phyloP scores from a whole-genome alignment of 1,140 invertebrate genomes.

The Scylla paramamosain region DNA sequence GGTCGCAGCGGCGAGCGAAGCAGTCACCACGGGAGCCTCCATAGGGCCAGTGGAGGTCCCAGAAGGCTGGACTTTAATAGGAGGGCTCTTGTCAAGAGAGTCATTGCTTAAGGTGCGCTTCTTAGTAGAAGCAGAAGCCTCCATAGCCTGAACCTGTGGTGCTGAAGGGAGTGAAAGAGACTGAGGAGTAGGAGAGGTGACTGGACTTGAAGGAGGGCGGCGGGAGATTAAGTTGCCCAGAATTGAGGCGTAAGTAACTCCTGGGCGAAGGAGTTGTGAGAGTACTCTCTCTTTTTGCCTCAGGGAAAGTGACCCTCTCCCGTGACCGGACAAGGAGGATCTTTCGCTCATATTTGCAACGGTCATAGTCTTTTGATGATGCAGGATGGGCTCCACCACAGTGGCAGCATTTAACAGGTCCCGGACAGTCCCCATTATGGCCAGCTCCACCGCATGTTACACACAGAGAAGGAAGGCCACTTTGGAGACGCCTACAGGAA shows the following conservation, averaged over 20 bases:
- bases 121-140: background rate
- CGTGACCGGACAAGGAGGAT: background rate
- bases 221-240: background rate
- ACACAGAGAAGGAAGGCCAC: background rate
- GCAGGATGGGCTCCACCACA: background rate
- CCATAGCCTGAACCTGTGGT: background rate
- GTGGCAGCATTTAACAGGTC: background rate
- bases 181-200: background rate
- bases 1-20: background rate
- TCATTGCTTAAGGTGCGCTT: background rate
- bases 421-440: constrained; percentile 4
- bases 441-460: background rate
- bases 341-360: background rate
- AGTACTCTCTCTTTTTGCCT: background rate
- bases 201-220: background rate
- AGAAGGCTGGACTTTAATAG: background rate
- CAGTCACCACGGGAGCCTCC: background rate
- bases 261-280: constrained; percentile 12
- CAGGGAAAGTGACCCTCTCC: background rate
- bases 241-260: background rate
- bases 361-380: background rate
- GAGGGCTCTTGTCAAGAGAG: background rate
- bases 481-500: background rate
- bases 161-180: background rate
- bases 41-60: background rate